Percentiles rank a stretch among this genome's conserved stretches.
Evolutionary conservation across 2,113 vertebrate genomes (phyloP).

Genomic region (Phodopus roborovskii): DNA sequence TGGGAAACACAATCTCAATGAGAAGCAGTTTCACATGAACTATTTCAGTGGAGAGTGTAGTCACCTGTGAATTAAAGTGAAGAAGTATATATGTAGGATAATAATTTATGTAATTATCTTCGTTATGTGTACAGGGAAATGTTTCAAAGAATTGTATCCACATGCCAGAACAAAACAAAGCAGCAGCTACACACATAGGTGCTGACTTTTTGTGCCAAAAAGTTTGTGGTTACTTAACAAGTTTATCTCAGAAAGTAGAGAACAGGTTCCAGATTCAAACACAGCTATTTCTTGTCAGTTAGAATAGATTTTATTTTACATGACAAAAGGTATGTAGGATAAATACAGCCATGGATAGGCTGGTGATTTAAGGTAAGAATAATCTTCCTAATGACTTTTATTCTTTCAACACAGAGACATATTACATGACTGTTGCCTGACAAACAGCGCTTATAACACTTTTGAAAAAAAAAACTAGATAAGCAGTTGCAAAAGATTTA

Average conservation of each 20-base stretch:
- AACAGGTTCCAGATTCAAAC: neutral
- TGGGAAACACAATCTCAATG: neutral
- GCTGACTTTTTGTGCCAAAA: neutral
- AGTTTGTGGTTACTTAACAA: neutral
- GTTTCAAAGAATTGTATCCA: neutral
- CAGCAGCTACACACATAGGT: neutral
- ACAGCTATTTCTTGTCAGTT: neutral
- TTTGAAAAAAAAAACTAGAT: neutral
- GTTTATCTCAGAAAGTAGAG: neutral
- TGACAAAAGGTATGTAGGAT: neutral
- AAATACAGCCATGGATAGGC: neutral
- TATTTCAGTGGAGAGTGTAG: neutral
- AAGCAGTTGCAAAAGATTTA: neutral
- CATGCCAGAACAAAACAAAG: neutral
- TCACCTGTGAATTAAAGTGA: neutral
- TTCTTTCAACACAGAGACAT: neutral
- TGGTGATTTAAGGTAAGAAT: neutral
- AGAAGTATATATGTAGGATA: neutral
- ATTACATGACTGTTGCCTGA: neutral
- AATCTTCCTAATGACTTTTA: neutral
- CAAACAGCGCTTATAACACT: neutral
- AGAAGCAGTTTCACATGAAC: neutral
- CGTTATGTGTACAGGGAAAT: neutral
- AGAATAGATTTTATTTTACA: neutral
- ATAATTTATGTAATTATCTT: neutral